A percentile compares a stretch with the other conserved stretches of the same genome.
These are phyloP conservation scores for Tokudaia muenninki DNA, from an alignment of 2,797 vertebrate species.

Conservation along the genomic window DNA sequence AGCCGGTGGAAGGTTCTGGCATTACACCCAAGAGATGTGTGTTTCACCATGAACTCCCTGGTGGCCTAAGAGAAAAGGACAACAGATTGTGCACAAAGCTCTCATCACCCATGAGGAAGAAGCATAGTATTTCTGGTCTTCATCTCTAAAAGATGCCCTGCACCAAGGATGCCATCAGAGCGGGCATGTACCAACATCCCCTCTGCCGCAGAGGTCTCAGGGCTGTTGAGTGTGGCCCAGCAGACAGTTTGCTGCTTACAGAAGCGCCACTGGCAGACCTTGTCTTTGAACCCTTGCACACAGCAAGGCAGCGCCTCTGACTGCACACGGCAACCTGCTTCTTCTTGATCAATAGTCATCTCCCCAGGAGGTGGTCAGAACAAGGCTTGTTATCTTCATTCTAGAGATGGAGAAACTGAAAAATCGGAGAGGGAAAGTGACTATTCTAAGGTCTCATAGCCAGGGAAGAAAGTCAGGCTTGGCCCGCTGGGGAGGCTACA, in stretches of 20 bases:
- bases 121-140: not conserved
- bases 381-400: not conserved
- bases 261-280: conserved; percentile 6
- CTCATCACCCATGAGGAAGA: not conserved
- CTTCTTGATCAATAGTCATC: not conserved
- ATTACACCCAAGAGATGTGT: not conserved
- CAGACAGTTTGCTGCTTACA: conserved; percentile 27
- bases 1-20: not conserved
- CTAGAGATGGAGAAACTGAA: conserved; percentile 26
- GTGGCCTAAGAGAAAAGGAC: conserved; percentile 24
- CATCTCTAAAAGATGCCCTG: not conserved
- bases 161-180: not conserved
- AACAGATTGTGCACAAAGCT: not conserved
- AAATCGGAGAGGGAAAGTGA: conserved; percentile 13
- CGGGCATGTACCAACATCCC: not conserved
- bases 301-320: not conserved
- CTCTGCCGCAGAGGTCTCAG: not conserved
- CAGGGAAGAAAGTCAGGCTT: not conserved
- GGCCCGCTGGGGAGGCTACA: not conserved
- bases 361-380: not conserved
- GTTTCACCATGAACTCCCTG: conserved; percentile 23
- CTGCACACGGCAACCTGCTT: not conserved
- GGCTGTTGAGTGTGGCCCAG: not conserved
- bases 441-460: conserved; percentile 40
- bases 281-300: conserved; percentile 17